A percentile compares a stretch with the other conserved stretches of the same genome.
These are phyloP conservation scores for Drosophila setifemur DNA, from an alignment of 1,140 invertebrate genomes.

Conservation along the genomic window DNA sequence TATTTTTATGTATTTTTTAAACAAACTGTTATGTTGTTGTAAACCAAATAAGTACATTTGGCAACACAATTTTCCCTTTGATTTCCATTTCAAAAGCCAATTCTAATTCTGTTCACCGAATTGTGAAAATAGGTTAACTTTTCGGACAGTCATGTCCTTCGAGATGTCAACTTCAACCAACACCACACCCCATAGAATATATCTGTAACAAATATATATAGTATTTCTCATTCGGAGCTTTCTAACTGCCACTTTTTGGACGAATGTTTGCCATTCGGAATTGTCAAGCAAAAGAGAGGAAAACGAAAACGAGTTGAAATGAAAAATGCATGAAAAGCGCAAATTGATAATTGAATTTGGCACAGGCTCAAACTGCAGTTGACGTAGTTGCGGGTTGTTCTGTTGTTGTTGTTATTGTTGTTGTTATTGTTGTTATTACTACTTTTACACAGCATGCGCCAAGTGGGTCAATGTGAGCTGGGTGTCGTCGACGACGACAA, in stretches of 20 bases:
- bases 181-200: no score
- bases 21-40: no score
- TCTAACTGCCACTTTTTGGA: constrained; percentile 26
- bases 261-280: constrained; percentile 8
- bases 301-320: constrained; percentile 48
- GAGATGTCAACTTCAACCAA: constrained; percentile 11
- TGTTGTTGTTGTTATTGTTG: no score
- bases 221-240: no score
- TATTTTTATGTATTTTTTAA: no score
- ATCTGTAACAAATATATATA: no score
- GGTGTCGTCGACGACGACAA: not conserved
- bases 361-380: constrained; percentile 68
- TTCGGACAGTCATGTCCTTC: constrained; percentile 6
- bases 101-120: constrained; percentile 8
- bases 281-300: not conserved
- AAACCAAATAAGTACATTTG: no score
- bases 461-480: constrained; percentile 69
- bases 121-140: constrained; percentile 23
- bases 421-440: constrained; percentile 9
- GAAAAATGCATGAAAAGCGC: constrained; percentile 55
- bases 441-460: constrained; percentile 30
- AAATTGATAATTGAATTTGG: constrained; percentile 79
- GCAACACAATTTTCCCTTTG: not conserved
- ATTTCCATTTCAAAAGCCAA: constrained; percentile 1
- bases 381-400: constrained; percentile 1